Base-by-base conservation (phyloP, 2,797 vertebrate species). In the Microctenopoma lineatum region DNA sequence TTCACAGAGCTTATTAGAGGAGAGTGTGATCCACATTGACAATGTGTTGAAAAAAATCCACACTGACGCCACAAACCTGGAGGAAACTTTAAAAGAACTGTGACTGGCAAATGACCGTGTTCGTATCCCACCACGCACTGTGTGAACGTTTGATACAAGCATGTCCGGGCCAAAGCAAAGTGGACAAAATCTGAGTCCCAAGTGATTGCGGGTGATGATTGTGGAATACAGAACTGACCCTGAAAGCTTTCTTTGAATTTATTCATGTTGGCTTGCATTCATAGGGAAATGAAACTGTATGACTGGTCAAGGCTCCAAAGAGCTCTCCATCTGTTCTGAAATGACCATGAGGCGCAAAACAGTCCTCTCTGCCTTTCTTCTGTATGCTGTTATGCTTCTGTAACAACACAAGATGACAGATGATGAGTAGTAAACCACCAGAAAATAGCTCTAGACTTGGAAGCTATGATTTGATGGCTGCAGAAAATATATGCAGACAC, bases 341-440 rank as follows among this genome's bases (percentile, higher is more conserved):
- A 34, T 32, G 18, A 42, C 3, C 7, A 50, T 16, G 25, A 50
- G 52, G 6, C 21, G 7, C 6, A 34, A 4, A 7, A 4, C 10
- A 47, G 2, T 4, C 53, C 27, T 27, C 21, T 12, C 11, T 51
- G 53, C 36, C 12, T 39, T 16, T 36, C n/a, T 29, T 21, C 16
- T 18, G n/a, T 12, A 2, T 5, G 3, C 5, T 58, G 9, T 21
- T 21, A 21, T 21, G 21, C n/a, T 3, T 10, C 0, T 9, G 1
- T 9, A 4, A 7, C 18, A 36, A 26, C 7, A 14, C 25, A 46
- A 41, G 36, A 44, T 7, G 12, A 51, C 16, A 13, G 16, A 7
- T 2, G n/a, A 15, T 56, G 13, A 50, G 18, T 13, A 42, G 26
- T 34, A 57, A 48, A 71, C 27, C 59, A 64, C 26, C 29, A 59